Evolutionary conservation across 1,140 invertebrate genomes (phyloP), one percentile per base, ranked within the genome.

Genomic region (Cataglyphis hispanica): DNA sequence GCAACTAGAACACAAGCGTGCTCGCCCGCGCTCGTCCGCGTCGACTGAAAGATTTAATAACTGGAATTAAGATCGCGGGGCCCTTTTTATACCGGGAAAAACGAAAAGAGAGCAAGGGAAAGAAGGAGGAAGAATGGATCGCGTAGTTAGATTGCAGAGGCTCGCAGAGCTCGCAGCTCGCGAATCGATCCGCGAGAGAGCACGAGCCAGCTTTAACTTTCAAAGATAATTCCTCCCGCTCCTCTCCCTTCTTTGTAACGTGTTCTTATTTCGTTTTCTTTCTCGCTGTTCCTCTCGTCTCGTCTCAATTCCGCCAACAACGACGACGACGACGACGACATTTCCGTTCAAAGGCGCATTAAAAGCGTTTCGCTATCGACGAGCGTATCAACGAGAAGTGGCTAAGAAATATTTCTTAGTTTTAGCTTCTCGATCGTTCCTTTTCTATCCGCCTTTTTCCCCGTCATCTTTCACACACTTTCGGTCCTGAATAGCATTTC

Each of bases 41-140:
- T 70, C 67, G 78, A 74, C 78, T 83, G 78, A 83, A 72, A 83
- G 78, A 83, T 83, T 83, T 83, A 83, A 83, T 83, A 83, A 83
- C 67, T 72, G 67, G 67, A 83, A 83, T 83, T 83, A 83, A 83
- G 78, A 83, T 83, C 67, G 22, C 50, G 76, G 67, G 53, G 22
- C 37, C 53, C 70, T 16, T 31, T 80, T 83, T 83, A 74, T 83
- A 83, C 37, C 22, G 37, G 19, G 25, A 37, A 43, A 72, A 83
- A 37, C 25, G 46, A 60, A 22, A 22, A 22, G 53, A 27, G 16
- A 67, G 16, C 22, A n/a, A 40, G 25, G n/a, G 50, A 25, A 16
- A 5, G n/a, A 34, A 13, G 10, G 22, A 27, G n/a, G 64, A 37
- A 19, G 66, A 56, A 56, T 81, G 46, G 78, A 58, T 74, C 78